Base-by-base conservation (phyloP, 2,113 vertebrate species). In the Todiramphus chloris region DNA sequence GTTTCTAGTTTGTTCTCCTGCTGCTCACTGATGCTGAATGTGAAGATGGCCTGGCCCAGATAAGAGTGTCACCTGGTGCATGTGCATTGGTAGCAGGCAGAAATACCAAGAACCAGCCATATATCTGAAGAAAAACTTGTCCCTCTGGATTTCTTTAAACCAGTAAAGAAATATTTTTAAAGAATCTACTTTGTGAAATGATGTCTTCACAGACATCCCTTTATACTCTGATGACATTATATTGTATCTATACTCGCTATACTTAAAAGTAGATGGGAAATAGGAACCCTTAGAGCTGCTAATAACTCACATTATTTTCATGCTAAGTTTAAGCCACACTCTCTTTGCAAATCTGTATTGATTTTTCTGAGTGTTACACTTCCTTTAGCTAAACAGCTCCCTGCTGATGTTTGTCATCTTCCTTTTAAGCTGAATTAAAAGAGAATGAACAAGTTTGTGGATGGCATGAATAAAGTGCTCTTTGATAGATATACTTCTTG, bases 291-390 rank as follows among this genome's bases (percentile, higher is more conserved):
- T 89, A 73, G n/a, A 81, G 66, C 56, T 89, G 51, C 75, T 81
- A 2, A 16, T 72, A 92, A 64, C 76, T 93, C 62, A 82, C 78
- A 82, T 58, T 83, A 86, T 95, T 95, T 92, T 76, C 76, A 44
- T 72, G 78, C 72, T 86, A 60, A 96, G 19, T 94, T 96, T 95
- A 68, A 46, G 76, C 66, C 87, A 83, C 2, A 2, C 27, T 87
- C 10, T 90, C 86, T 95, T 97, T 96, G 96, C 91, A 97, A 96
- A 93, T 95, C 91, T 68, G 35, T 96, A 95, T 96, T 96, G 97
- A 96, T 97, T 97, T 96, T 95, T 93, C 67, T 89, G 93, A 81
- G 95, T 90, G 88, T 95, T 96, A 94, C 83, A 96, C 70, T 89
- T 93, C n/a, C 33, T 48, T 94, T 90, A 91, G 85, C 94, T 87